Evolutionary conservation across 92 coral and sea anemone species (phyloP).

Genomic region (Plumapathes pennacea): DNA sequence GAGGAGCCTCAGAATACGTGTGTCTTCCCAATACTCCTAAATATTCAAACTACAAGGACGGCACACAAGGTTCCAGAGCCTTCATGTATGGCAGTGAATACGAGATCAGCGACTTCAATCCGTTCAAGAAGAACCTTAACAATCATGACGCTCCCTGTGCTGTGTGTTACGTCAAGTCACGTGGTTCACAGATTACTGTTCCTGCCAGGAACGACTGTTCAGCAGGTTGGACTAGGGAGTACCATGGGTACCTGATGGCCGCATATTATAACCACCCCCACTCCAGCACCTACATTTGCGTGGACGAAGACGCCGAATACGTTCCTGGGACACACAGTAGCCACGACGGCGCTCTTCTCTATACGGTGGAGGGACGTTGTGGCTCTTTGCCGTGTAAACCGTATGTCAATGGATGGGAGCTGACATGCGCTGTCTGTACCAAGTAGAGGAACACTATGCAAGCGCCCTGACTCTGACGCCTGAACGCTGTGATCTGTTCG

Average conservation of each 20-base stretch:
- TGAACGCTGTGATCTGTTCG: no score
- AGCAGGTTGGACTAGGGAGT: constrained; percentile 62
- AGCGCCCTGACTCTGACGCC: no score
- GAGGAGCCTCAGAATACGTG: constrained; percentile 33
- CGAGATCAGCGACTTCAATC: constrained; percentile 8
- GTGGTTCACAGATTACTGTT: constrained; percentile 47
- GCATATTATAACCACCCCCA: constrained; percentile 26
- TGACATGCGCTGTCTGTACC: constrained; percentile 70
- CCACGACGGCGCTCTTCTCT: constrained; percentile 30
- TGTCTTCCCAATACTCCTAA: constrained; percentile 28
- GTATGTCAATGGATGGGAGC: constrained; percentile 23
- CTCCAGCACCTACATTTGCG: constrained; percentile 43
- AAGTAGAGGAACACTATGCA: constrained; percentile 37
- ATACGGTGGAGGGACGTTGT: constrained; percentile 49
- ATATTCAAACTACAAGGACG: constrained; percentile 5
- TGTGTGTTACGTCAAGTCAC: constrained; percentile 49
- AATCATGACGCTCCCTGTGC: constrained; percentile 56
- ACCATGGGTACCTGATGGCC: constrained; percentile 68
- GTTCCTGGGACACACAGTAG: constrained; percentile 29
- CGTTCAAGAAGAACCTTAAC: constrained; percentile 24
- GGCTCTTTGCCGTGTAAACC: constrained; percentile 53
- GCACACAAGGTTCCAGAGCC: neutral
- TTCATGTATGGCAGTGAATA: constrained; percentile 50
- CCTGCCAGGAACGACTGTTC: constrained; percentile 64
- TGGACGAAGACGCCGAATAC: constrained; percentile 44